phyloP scores from a whole-genome alignment of 2,113 vertebrate genomes.

The Accipiter virgatus region DNA sequence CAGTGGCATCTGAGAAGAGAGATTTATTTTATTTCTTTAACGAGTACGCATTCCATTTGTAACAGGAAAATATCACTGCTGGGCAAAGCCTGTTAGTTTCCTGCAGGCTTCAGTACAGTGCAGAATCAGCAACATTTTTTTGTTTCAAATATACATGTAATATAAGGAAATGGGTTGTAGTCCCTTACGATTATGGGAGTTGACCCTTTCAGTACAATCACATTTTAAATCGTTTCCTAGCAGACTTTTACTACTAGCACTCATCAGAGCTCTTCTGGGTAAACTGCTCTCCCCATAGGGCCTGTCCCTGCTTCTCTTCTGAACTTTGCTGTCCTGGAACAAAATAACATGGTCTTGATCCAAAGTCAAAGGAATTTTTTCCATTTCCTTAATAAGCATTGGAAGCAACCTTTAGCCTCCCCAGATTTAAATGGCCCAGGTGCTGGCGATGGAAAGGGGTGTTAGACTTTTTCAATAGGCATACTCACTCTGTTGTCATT shows the following conservation, averaged over 20 bases:
- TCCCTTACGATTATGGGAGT: not conserved
- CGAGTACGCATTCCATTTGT: not conserved
- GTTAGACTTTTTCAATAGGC: not conserved
- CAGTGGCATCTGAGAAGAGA: not conserved
- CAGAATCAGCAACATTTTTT: constrained; percentile 21
- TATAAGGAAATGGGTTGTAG: constrained; percentile 29
- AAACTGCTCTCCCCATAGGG: not conserved
- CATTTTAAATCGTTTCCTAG: constrained; percentile 10
- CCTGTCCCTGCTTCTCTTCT: not conserved
- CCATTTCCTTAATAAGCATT: not conserved
- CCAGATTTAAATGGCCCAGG: not conserved
- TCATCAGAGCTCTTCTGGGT: not conserved
- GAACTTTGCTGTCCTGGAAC: not conserved
- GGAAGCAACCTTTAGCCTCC: not conserved
- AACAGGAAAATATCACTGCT: constrained; percentile 23
- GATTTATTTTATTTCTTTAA: not conserved
- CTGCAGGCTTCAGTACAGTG: constrained; percentile 12
- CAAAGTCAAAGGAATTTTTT: not conserved
- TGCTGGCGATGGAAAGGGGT: not conserved
- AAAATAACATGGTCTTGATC: not conserved
- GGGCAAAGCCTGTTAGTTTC: not conserved
- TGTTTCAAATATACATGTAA: not conserved
- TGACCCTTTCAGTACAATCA: not conserved
- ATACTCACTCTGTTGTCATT: not conserved
- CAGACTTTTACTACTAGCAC: not conserved